Percentiles rank a stretch among this genome's conserved stretches.
These are phyloP conservation scores for Muntiacus muntjak DNA, from an alignment of 2,113 vertebrate species.

Conservation along the genomic window DNA sequence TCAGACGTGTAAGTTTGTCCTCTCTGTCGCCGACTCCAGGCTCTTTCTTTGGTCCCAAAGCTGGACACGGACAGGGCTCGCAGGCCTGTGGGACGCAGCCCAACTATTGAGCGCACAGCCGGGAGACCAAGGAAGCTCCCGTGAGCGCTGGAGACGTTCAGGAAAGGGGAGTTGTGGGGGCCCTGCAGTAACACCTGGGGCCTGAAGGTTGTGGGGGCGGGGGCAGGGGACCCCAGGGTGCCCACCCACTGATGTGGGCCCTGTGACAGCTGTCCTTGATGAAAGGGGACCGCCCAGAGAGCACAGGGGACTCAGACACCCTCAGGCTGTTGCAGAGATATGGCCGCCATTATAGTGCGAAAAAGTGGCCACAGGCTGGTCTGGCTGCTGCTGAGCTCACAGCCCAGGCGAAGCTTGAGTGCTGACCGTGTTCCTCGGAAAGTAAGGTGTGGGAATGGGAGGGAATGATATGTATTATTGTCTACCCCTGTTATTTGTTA, in stretches of 20 bases:
- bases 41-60: not conserved
- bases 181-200: not conserved
- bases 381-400: not conserved
- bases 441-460: not conserved
- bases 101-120: not conserved
- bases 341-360: not conserved
- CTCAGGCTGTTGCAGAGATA: not conserved
- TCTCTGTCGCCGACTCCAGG: not conserved
- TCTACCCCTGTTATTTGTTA: not conserved
- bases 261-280: not conserved
- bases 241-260: not conserved
- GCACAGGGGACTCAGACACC: not conserved
- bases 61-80: not conserved
- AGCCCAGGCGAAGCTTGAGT: not conserved
- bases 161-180: not conserved
- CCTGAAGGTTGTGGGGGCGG: not conserved
- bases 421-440: not conserved
- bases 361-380: not conserved
- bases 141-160: accelerated
- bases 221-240: accelerated
- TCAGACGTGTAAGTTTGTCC: not conserved
- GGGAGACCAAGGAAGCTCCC: not conserved
- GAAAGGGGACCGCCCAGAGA: not conserved
- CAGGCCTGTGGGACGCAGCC: not conserved
- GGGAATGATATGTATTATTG: too few relatives aligned